Evolutionary conservation across 2,113 vertebrate genomes (phyloP), one percentile per base, ranked within the genome.

Genomic region (Xenopus borealis): DNA sequence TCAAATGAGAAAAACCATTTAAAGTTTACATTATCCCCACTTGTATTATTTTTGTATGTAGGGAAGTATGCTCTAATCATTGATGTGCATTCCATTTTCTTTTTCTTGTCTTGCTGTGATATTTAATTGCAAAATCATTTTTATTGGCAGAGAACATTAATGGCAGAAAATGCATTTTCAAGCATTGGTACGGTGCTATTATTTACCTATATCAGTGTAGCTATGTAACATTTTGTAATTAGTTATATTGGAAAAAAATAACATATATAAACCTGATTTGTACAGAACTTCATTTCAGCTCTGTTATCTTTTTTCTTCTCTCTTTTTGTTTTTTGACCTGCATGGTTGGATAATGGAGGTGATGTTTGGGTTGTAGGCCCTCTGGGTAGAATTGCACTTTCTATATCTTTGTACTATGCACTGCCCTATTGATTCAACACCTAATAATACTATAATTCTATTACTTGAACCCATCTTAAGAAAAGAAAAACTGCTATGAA

Each of bases 341-440:
- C 93, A 93, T 93, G 89, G 83, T 91, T 87, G 93, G 88, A 88
- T 87, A 87, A 92, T 19, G 69, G 89, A 91, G 82, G 94, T 85
- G 90, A 91, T 89, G 89, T 75, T 80, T 84, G 87, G 84, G 80
- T 90, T 86, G 81, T 85, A 80, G 87, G 90, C 85, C 90, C 93
- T 88, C 91, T 90, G 93, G 95, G 92, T 96, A 94, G 94, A 95
- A 94, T 95, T 98, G 97, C 96, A 98, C 96, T 98, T 97, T 99
- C 93, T 95, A 91, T 94, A 94, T 94, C 95, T 98, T 98, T 98
- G 94, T 99, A 98, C 96, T 99, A 98, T 99, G 97, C 96, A 99
- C 96, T 95, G 95, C 95, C 96, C 96, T 98, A 95, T 96, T 99
- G 96, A 99, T 98, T 98, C 96, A 95, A 92, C 89, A 95, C 93